Evolutionary conservation across 2,113 vertebrate genomes (phyloP), one percentile per base, ranked within the genome.

Genomic region (Tachycineta bicolor): DNA sequence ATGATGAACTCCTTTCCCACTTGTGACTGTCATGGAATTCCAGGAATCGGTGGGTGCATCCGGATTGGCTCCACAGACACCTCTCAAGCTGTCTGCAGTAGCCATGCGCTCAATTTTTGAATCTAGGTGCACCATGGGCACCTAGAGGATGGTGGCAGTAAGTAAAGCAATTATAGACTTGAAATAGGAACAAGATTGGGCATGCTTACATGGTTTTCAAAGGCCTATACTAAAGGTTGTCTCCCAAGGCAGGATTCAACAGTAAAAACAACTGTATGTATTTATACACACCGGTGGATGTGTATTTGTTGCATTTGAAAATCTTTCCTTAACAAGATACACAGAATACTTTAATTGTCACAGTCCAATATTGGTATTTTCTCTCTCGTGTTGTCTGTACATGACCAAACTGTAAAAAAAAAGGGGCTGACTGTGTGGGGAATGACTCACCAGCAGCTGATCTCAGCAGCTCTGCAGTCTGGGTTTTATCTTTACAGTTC

Each of bases 361-460:
- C 20, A 43, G 16, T n/a, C 46, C 20, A 46, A 9, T 50, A 62
- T 53, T 55, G 53, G 53, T 65, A 25, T 75, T 79, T 89, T 76
- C 16, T 68, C 33, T 87, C 23, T 90, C 20, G 2, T n/a, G 4
- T 64, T 90, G 44, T 82, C 58, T 79, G 24, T 60, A 26, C 28
- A n/a, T 39, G 26, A 53, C 68, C 39, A n/a, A 87, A 81, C 3
- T 44, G 25, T 52, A 56, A 60, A 56, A 70, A 71, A 87, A 82
- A 86, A 64, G 8, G 15, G 18, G 25, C 62, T 91, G 77, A 13
- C 28, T 65, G 0, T 65, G 74, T 62, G 62, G 33, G 59, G 29
- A 16, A 16, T 91, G 91, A 91, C 58, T 93, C 78, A 87, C 58
- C 34, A 94, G 94, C 89, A 76, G 83, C 87, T 94, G 89, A 94